Evolutionary conservation across 2,797 vertebrate genomes (phyloP).

Genomic region (Carduelis carduelis): DNA sequence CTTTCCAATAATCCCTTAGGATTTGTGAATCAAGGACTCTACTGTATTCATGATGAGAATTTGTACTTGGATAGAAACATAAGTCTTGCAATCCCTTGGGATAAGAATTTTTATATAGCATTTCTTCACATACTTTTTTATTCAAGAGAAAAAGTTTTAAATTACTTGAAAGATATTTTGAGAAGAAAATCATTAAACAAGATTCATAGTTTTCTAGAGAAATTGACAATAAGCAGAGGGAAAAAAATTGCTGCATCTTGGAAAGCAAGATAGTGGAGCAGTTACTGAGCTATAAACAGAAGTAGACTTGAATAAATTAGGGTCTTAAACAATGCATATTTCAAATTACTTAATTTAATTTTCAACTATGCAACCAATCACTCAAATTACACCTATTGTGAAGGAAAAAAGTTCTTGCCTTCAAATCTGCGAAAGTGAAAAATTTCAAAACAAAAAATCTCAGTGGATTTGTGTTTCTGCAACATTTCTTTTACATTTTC

Average conservation of each 20-base stretch:
- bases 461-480: neutral
- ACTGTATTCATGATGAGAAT: neutral
- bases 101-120: neutral
- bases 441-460: neutral
- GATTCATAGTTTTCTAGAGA: neutral
- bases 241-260: neutral
- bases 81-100: neutral
- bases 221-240: neutral
- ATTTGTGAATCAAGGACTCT: neutral
- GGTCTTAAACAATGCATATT: neutral
- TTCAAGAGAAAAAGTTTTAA: neutral
- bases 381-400: neutral
- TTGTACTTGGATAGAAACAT: neutral
- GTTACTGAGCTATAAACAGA: conserved; percentile 10
- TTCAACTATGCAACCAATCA: neutral
- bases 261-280: neutral
- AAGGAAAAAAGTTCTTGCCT: neutral
- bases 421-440: neutral
- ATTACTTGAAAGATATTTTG: neutral
- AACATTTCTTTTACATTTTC: conserved; percentile 3
- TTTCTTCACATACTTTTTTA: neutral
- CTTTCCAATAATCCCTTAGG: neutral
- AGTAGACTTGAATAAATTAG: neutral
- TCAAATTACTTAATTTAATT: conserved; percentile 1
- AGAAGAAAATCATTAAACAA: neutral